Conservation (phyloP, 2,888 invertebrate species). For the Odontomyia ornata region DNA sequence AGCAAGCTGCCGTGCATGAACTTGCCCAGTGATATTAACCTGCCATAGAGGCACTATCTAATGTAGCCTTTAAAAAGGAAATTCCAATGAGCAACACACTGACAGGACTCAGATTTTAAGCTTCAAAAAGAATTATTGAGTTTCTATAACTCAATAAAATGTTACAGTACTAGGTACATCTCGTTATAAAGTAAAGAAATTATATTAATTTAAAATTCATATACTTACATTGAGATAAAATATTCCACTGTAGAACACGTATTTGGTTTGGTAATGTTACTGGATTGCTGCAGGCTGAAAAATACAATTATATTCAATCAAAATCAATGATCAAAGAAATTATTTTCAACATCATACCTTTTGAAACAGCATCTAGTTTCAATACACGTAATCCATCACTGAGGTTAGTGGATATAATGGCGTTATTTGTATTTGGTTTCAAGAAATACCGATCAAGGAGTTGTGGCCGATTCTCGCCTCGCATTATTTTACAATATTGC, state of each 20-base stretch:
- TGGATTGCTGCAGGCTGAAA: constrained; percentile 66
- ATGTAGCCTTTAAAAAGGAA: too few relatives aligned
- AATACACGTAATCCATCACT: constrained; percentile 61
- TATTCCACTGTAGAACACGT: constrained; percentile 76
- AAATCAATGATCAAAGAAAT: constrained; percentile 11
- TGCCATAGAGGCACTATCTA: too few relatives aligned
- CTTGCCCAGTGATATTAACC: too few relatives aligned
- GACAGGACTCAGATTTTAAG: too few relatives aligned
- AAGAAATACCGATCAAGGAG: constrained; percentile 63
- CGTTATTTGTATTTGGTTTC: constrained; percentile 54
- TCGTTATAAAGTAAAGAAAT: too few relatives aligned
- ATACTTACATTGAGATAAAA: constrained; percentile 73
- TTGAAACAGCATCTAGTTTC: constrained; percentile 65
- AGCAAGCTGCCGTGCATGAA: too few relatives aligned
- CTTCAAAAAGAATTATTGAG: too few relatives aligned
- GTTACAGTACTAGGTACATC: too few relatives aligned
- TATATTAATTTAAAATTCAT: too few relatives aligned
- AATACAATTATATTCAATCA: constrained; percentile 25
- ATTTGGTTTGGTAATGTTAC: constrained; percentile 65
- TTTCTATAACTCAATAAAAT: too few relatives aligned
- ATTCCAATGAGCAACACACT: too few relatives aligned
- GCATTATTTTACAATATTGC: constrained; percentile 65
- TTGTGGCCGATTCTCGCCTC: constrained; percentile 65
- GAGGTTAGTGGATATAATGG: constrained; percentile 56
- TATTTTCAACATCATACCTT: constrained; percentile 58